These are phyloP conservation scores for Loripinus fragilis DNA, from an alignment of 2,888 invertebrate genomes.

Conservation along the genomic window DNA sequence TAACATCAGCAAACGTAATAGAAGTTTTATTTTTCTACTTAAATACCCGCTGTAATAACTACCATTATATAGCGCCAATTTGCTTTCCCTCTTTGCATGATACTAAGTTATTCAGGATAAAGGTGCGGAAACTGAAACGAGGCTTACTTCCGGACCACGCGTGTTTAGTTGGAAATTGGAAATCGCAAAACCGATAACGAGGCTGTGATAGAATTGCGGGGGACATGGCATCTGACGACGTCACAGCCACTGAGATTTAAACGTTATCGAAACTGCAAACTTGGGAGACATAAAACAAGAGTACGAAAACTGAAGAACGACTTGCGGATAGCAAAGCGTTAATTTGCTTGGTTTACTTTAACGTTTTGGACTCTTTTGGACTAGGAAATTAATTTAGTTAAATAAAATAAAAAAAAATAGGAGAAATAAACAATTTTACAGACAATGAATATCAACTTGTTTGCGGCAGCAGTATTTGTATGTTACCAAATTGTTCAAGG, in stretches of 20 bases:
- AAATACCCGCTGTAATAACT: conserved; percentile 48
- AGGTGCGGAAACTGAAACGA: conserved; percentile 26
- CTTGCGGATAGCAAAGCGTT: neutral
- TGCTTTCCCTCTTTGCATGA: conserved; percentile 45
- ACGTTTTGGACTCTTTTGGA: neutral
- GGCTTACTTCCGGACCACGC: conserved; percentile 47
- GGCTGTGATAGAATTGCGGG: conserved; percentile 48
- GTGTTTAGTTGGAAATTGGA: conserved; percentile 40
- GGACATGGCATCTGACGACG: conserved; percentile 31
- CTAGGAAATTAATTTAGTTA: neutral
- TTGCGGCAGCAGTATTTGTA: neutral
- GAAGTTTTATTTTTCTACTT: conserved; percentile 38
- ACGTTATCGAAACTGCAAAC: neutral
- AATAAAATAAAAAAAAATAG: neutral
- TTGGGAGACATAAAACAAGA: conserved; percentile 1
- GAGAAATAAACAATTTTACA: neutral
- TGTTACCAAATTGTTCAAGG: neutral
- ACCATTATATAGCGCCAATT: conserved; percentile 51
- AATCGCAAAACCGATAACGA: conserved; percentile 30
- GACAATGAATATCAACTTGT: neutral
- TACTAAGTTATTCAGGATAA: conserved; percentile 35
- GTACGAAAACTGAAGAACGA: neutral
- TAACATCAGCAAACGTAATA: neutral
- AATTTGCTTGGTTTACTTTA: neutral
- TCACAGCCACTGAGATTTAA: conserved; percentile 46